Evolutionary conservation across 2,888 invertebrate species (phyloP).

Genomic region (Drosophila demipolita): DNA sequence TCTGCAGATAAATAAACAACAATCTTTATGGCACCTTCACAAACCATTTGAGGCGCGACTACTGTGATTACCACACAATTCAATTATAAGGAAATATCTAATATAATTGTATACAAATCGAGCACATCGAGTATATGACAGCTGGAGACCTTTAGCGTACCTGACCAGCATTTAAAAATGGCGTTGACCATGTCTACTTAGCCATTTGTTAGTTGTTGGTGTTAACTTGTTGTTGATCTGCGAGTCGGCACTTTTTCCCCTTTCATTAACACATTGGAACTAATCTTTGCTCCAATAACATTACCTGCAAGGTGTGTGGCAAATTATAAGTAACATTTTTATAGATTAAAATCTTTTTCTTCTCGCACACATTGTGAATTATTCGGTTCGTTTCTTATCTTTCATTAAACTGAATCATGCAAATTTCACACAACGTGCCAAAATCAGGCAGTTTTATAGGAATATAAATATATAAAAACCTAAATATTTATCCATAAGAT

Average conservation of each 20-base stretch:
- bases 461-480: background rate
- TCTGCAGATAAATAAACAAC: slow-evolving; percentile 51
- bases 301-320: slow-evolving; percentile 2
- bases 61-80: slow-evolving; percentile 12
- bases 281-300: background rate
- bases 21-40: slow-evolving; percentile 64
- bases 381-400: background rate
- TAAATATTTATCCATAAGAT: background rate
- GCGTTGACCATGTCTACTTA: background rate
- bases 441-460: background rate
- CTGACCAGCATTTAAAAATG: slow-evolving; percentile 17
- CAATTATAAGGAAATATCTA: slow-evolving; percentile 13
- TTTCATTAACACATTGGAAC: slow-evolving; percentile 7
- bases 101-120: slow-evolving; percentile 6
- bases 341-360: background rate
- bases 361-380: background rate
- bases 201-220: background rate
- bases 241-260: background rate
- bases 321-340: slow-evolving; percentile 4
- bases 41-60: slow-evolving; percentile 32
- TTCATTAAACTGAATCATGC: slow-evolving; percentile 6
- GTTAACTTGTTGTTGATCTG: slow-evolving; percentile 10
- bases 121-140: background rate
- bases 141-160: background rate
- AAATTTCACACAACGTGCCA: background rate